Evolutionary conservation across 2,797 vertebrate species (phyloP).

Genomic region (Lophius americanus): DNA sequence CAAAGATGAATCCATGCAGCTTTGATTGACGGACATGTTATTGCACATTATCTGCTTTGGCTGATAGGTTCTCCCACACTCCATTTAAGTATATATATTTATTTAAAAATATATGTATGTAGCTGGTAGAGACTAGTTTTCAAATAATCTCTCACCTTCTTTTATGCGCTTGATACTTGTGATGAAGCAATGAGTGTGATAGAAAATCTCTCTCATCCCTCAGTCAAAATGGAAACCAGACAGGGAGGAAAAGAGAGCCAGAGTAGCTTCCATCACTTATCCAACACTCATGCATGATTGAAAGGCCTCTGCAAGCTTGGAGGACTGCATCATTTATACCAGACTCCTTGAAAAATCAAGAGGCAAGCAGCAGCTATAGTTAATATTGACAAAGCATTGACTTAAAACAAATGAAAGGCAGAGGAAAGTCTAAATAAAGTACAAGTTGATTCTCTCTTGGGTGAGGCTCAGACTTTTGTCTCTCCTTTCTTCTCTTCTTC

Average conservation of each 20-base stretch:
- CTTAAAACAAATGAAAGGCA: conserved; percentile 52
- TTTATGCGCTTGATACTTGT: conserved; percentile 64
- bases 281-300: conserved; percentile 81
- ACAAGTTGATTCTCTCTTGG: conserved; percentile 61
- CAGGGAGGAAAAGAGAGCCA: conserved; percentile 64
- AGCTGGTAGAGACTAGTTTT: conserved; percentile 52
- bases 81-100: conserved; percentile 37
- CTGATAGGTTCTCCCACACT: conserved; percentile 45
- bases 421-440: conserved; percentile 68
- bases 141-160: conserved; percentile 56
- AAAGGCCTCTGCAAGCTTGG: conserved; percentile 72
- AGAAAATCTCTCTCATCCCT: conserved; percentile 71
- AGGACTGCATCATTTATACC: conserved; percentile 74
- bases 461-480: conserved; percentile 61
- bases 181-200: conserved; percentile 68
- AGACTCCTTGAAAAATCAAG: conserved; percentile 69
- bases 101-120: conserved; percentile 20
- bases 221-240: conserved; percentile 74
- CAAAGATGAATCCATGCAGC: conserved; percentile 16
- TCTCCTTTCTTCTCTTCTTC: conserved; percentile 42
- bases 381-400: conserved; percentile 77
- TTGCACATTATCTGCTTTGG: conserved; percentile 43
- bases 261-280: conserved; percentile 73
- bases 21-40: conserved; percentile 61
- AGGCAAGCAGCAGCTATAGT: conserved; percentile 59